Base-by-base conservation (phyloP, 2,113 vertebrate genomes). In the Tenebrosternarchus preto region DNA sequence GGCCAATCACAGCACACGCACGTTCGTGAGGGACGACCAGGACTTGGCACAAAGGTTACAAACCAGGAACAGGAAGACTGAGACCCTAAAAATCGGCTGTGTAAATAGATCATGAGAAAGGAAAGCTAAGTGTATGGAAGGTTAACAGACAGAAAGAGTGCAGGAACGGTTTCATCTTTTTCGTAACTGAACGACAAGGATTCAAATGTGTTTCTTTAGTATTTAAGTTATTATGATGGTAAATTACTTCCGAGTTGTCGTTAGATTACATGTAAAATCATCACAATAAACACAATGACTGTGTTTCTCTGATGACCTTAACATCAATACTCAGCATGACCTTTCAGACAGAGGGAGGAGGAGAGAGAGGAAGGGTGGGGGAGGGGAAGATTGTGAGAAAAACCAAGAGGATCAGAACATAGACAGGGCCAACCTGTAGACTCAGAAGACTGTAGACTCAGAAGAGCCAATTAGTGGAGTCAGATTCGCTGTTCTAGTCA, bases 1-100 rank as follows among this genome's bases (percentile, higher is more conserved):
- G 66, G 53, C 90, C 91, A 92, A 92, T 91, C 46, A 25, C 84
- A 88, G 73, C 27, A 85, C 81, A 87, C 73, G 77, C 81, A 89
- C 83, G 77, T 91, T 92, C 86, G 91, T 92, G 91, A 93, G 87
- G 79, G 90, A 88, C 77, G 77, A 93, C 90, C 76, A 5, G 77
- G 6, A 74, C 88, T 90, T 82, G 83, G 64, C 87, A 86, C 60
- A 81, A 68, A 66, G 57, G 2, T 81, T 5, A 53, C 59, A 72
- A 57, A 73, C 11, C 19, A 16, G 59, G 71, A 80, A 69, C 78
- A 77, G 19, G 63, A 75, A 59, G 55, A 25, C n/a, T 25, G 24
- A 57, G 76, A 69, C 22, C 19, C 46, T n/a, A n/a, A n/a, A n/a
- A n/a, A n/a, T n/a, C n/a, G n/a, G n/a, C n/a, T n/a, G n/a, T n/a